Evolutionary conservation across 2,797 vertebrate species (phyloP).

Genomic region (Rhinatrema bivittatum): DNA sequence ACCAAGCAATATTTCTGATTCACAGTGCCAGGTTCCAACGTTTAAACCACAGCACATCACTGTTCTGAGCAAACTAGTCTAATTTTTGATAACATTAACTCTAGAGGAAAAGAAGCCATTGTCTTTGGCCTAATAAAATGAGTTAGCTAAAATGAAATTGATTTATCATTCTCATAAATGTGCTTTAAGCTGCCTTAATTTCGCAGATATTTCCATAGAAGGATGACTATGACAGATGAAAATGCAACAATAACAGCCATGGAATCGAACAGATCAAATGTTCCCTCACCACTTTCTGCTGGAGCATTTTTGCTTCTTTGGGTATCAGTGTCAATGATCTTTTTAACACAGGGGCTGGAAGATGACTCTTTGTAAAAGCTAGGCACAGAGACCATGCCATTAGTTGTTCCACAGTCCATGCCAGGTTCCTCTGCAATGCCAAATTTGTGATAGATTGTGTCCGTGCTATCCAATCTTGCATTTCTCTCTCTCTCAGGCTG

Average conservation of each 20-base stretch:
- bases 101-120: no score
- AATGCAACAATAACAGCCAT: not conserved
- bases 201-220: not conserved
- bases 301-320: not conserved
- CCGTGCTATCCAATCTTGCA: not conserved
- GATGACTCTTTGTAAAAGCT: no score
- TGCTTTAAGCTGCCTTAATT: not conserved
- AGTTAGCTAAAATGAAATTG: no score
- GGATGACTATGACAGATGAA: not conserved
- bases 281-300: not conserved
- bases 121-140: no score
- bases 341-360: no score
- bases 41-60: no score
- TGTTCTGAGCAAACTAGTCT: no score
- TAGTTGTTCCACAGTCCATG: not conserved
- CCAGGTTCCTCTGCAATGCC: not conserved
- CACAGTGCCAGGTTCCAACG: no score
- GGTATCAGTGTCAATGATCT: not conserved
- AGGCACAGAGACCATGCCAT: not conserved
- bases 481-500: constrained; percentile 1
- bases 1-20: no score
- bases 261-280: no score
- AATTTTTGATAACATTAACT: no score
- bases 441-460: not conserved
- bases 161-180: no score